Evolutionary conservation across 2,888 invertebrate species (phyloP), one percentile per base, ranked within the genome.

Genomic region (Prenolepis imparis): DNA sequence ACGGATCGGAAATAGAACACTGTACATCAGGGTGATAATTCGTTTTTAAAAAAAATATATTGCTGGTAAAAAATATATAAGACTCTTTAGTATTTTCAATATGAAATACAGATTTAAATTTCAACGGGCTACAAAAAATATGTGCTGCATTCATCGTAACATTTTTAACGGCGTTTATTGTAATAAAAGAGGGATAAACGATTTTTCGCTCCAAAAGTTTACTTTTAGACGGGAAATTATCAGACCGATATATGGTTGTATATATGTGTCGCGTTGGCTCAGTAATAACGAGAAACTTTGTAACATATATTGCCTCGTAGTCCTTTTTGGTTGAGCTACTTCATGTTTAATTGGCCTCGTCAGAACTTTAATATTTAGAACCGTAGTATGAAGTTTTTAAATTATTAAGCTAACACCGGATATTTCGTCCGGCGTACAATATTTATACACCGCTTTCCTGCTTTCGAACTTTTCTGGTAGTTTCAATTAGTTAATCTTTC

Each of bases 351-450:
- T 55, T 44, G 59, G 39, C 18, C 57, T n/a, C 57, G 57, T 21
- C 59, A 28, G 66, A 80, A 80, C 41, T 80, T 72, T 72, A 80
- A 80, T 52, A 52, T 80, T 70, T 80, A 32, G 72, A 72, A 70
- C 18, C 36, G 59, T 52, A 3, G 52, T 59, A 80, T 44, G n/a
- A 78, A 78, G 72, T 80, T 80, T 80, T 72, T 80, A 44, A 72
- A 80, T 80, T 80, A 80, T 80, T 80, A 80, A 78, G 4, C 72
- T 55, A 67, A 70, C 78, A 3, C 44, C 72, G 24, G 70, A 78
- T 72, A 78, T 59, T 24, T 70, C 59, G 57, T 68, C 57, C 21
- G 32, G 2, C 24, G 72, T 72, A 41, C 1, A 72, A 44, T 70
- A 78, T 78, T 70, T 78, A 70, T 78, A 70, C 41, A 41, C 78